Conservation (phyloP, 2,113 vertebrate species). For the Nymphicus hollandicus region DNA sequence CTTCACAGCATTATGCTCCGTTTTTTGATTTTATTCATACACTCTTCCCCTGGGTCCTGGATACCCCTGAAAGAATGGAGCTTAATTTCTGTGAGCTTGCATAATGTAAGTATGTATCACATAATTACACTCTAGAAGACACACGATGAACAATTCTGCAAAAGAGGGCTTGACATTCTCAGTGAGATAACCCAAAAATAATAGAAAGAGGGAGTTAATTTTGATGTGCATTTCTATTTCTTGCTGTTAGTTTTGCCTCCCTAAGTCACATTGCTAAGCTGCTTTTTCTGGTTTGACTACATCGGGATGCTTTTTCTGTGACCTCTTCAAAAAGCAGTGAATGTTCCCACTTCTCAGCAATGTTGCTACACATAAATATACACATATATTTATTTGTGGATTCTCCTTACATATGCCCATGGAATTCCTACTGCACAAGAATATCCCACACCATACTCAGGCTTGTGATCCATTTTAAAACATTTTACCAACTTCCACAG, state of each 20-base stretch:
- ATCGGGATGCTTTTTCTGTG: neutral
- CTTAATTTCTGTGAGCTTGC: neutral
- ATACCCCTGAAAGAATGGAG: neutral
- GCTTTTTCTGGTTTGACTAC: neutral
- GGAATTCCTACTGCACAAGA: neutral
- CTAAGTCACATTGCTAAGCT: neutral
- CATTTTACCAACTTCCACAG: neutral
- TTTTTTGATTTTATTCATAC: neutral
- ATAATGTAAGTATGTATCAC: neutral
- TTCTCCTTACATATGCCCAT: neutral
- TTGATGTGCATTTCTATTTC: neutral
- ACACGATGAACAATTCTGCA: neutral
- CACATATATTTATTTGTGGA: neutral
- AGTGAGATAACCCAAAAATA: slow-evolving; percentile 19
- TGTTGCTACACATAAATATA: neutral
- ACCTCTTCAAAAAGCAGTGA: neutral
- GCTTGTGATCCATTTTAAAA: neutral
- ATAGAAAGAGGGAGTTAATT: slow-evolving; percentile 36
- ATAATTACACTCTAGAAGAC: neutral
- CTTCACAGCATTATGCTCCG: neutral
- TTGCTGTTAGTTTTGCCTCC: slow-evolving; percentile 45
- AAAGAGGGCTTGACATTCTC: neutral
- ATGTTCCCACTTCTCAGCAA: neutral
- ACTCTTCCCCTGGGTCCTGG: neutral
- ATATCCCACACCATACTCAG: neutral